Evolutionary conservation across 92 coral and sea anemone genomes (phyloP), one percentile per base, ranked within the genome.

Genomic region (Phenganax subtilis): DNA sequence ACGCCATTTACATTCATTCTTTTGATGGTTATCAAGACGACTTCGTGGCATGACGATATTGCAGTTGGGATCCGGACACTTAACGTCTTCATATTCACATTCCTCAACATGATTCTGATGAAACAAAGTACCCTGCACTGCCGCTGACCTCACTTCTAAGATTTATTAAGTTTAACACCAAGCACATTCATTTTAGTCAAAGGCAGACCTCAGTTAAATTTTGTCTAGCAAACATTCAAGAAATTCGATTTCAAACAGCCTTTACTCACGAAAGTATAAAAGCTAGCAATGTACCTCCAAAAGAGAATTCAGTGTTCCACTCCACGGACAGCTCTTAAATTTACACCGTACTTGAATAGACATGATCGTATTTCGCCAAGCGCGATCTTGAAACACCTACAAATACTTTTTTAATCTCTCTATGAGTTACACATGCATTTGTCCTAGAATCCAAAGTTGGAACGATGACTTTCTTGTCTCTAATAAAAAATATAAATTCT

Each of bases 351-450:
- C 83, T 64, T 55, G 17, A 8, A 79, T 51, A 5, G 83, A 79
- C 83, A 79, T 79, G 83, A 79, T 79, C 17, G 83, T 79, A 16
- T 79, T 79, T 51, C 83, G 83, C 83, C 83, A 79, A 10, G 83
- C 83, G 3, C 83, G 68, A 12, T 79, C 83, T 65, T 79, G 74
- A 31, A 79, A 79, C 44, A 79, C 83, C 83, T 79, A 27, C 57
- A 58, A 58, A 53, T 55, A 71, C n/a, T 14, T 59, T 14, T 3
- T 14, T 14, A 7, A 14, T 59, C n/a, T 1, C n/a, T 59, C 65
- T 14, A 20, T 37, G 47, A 37, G 5, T 37, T 37, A 37, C 5
- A 37, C 47, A 37, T 37, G 47, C 5, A 37, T 37, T 37, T 5
- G 5, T 37, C 5, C 47, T 37, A 37, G 47, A 37, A 37, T 37